Evolutionary conservation across 37 sponge, comb jelly and placozoan genomes (phyloP).

Genomic region (Beroe forskalii): DNA sequence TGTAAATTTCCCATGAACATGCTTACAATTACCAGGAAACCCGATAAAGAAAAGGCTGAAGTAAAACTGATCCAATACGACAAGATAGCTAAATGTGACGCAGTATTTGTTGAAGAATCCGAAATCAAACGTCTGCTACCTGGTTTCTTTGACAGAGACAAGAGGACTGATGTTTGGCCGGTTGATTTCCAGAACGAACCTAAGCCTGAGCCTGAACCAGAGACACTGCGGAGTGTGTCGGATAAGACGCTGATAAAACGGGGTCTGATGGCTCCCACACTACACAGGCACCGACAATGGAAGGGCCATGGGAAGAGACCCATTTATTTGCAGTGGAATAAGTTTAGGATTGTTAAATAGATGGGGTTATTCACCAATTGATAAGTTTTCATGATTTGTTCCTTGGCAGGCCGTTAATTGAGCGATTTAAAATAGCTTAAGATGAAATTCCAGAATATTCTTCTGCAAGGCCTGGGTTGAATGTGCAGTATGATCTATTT

Average conservation of each 20-base stretch:
- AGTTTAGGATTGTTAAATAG: not conserved
- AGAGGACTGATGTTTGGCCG: slow-evolving; percentile 30
- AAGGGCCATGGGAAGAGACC: slow-evolving; percentile 11
- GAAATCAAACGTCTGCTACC: slow-evolving; percentile 25
- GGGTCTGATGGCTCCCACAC: not conserved
- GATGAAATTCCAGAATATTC: too few relatives aligned
- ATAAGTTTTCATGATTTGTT: too few relatives aligned
- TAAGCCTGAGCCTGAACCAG: not conserved
- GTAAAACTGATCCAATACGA: not conserved
- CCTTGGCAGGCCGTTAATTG: too few relatives aligned
- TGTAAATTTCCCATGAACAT: too few relatives aligned
- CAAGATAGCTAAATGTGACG: slow-evolving; percentile 54
- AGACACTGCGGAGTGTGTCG: not conserved
- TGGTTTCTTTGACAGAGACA: not conserved
- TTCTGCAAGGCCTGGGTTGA: too few relatives aligned
- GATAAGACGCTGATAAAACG: not conserved
- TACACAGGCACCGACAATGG: not conserved
- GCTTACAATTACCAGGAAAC: too few relatives aligned
- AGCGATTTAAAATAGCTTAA: too few relatives aligned
- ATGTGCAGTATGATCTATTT: too few relatives aligned
- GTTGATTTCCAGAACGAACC: slow-evolving; percentile 36
- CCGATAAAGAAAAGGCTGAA: slow-evolving; percentile 23
- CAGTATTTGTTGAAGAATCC: slow-evolving; percentile 42
- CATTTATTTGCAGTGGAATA: slow-evolving; percentile 1
- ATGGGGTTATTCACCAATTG: too few relatives aligned